Evolutionary conservation across 2,797 vertebrate species (phyloP).

Genomic region (Chelon auratus): DNA sequence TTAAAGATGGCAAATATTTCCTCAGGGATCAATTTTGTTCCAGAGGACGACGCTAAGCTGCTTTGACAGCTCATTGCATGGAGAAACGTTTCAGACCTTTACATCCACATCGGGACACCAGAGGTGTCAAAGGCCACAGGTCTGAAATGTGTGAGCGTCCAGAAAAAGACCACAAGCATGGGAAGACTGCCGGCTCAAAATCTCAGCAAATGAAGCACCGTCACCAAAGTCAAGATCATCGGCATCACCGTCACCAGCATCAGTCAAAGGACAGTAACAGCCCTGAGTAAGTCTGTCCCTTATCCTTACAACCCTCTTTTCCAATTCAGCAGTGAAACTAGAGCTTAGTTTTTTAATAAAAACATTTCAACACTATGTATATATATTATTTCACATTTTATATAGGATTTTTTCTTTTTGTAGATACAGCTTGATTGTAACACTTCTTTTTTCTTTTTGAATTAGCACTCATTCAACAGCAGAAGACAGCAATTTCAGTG

Average conservation of each 20-base stretch:
- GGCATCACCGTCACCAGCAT: constrained; percentile 49
- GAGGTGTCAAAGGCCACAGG: constrained; percentile 19
- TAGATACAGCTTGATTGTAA: constrained; percentile 2
- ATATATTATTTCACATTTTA: not conserved
- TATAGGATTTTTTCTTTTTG: not conserved
- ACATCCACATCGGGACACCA: constrained; percentile 33
- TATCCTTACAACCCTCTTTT: not conserved
- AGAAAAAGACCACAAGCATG: constrained; percentile 56
- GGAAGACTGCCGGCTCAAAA: constrained; percentile 58
- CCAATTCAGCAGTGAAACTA: not conserved
- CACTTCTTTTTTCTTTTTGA: constrained; percentile 17
- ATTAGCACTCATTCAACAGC: constrained; percentile 68
- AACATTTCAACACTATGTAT: not conserved
- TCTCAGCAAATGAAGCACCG: constrained; percentile 62
- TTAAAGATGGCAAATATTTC: constrained; percentile 28
- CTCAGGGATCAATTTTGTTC: constrained; percentile 13
- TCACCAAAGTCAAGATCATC: constrained; percentile 53
- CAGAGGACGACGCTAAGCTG: constrained; percentile 28
- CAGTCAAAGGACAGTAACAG: constrained; percentile 58
- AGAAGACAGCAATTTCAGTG: constrained; percentile 63
- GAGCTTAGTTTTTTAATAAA: not conserved
- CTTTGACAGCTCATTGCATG: constrained; percentile 60
- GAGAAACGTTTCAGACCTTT: constrained; percentile 69
- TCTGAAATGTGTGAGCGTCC: constrained; percentile 55
- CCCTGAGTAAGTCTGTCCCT: constrained; percentile 64